Base-by-base conservation (phyloP, 2,797 vertebrate species). In the Salarias fasciatus region DNA sequence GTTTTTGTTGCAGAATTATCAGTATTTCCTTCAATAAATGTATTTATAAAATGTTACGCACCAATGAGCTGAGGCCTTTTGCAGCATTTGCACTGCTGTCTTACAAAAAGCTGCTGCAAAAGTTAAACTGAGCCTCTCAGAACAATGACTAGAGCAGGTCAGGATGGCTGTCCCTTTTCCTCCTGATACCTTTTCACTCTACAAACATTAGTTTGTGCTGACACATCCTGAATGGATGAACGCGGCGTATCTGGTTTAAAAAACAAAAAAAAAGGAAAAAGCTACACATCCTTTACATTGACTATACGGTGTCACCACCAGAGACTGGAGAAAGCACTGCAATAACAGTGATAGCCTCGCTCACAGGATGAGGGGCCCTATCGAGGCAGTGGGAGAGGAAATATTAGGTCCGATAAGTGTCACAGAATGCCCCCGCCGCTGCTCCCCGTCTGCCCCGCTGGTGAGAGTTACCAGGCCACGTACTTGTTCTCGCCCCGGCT, bases 291-390 rank as follows among this genome's bases (percentile, higher is more conserved):
- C 82, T 87, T 87, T 85, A 79, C 63, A 42, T 78, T 11, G 15
- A 59, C 72, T 79, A 79, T 82, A 84, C 13, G 61, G 67, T 88
- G 86, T 86, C 84, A 86, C 80, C 85, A 72, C 72, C 72, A 80
- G 72, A 83, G 77, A 73, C 48, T 14, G 33, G 72, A 77, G 76
- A 80, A 65, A 55, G 37, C 77, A 69, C 92, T 93, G 90, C 70
- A 92, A 91, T 80, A 91, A 92, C 87, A 91, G 48, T 75, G 92
- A 92, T 92, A 91, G 87, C 57, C 68, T 53, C 1, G 38, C 69
- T 65, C 65, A 82, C 89, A 87, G 86, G 89, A 90, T 86, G 86
- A 87, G 82, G 64, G 83, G 62, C 53, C 51, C 71, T 88, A 87
- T 91, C 87, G 71, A 82, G 84, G 78, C 72, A 67, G 82, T 66